Percentiles rank a stretch among this genome's conserved stretches.
Conservation (phyloP, 2,888 invertebrate species). For the Ommatoiulus sabulosus region DNA sequence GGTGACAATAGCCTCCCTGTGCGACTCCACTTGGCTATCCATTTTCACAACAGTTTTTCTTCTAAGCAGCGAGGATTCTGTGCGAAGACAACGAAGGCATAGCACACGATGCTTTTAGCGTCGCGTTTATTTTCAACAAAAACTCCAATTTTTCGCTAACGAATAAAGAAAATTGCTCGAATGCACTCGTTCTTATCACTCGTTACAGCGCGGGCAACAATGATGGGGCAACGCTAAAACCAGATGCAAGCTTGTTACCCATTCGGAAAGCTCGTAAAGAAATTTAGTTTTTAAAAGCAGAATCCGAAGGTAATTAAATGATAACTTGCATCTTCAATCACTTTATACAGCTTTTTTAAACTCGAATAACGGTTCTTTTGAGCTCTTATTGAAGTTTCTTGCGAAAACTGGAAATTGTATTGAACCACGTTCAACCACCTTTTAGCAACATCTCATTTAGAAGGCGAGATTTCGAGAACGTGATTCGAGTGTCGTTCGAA, state of each 20-base stretch:
- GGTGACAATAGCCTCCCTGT: not conserved
- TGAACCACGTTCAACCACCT: not conserved
- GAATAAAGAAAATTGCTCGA: too few relatives aligned
- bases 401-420: not conserved
- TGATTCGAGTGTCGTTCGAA: not conserved
- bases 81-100: not conserved
- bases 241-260: not conserved
- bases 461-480: not conserved
- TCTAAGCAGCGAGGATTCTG: not conserved
- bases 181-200: not conserved
- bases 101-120: not conserved
- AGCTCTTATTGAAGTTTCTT: not conserved
- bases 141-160: not conserved
- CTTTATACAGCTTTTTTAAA: too few relatives aligned
- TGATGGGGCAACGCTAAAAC: not conserved
- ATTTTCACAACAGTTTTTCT: not conserved
- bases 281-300: not conserved
- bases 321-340: too few relatives aligned
- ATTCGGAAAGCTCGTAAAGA: not conserved
- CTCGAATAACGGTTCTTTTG: too few relatives aligned
- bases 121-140: not conserved
- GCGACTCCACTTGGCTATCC: not conserved
- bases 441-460: not conserved
- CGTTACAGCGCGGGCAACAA: not conserved
- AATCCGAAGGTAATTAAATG: not conserved